Conservation (phyloP, 1,140 invertebrate species). For the Cotesia chilonis region DNA sequence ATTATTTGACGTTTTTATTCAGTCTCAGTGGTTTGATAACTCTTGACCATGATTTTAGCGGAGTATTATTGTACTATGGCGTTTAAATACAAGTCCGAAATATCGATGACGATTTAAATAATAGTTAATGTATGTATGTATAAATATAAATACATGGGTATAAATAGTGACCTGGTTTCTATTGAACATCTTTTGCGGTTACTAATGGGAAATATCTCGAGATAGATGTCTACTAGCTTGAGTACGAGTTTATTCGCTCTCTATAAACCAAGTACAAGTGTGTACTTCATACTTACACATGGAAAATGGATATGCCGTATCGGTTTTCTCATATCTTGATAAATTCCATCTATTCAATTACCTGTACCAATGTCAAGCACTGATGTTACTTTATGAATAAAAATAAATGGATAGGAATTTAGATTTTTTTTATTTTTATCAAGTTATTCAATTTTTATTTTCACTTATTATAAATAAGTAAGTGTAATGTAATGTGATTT, state of each 20-base stretch:
- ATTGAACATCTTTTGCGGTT: conserved; percentile 15
- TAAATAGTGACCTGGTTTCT: conserved; percentile 20
- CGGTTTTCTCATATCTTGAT: conserved; percentile 21
- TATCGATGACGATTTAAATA: conserved; percentile 13
- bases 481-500: not conserved
- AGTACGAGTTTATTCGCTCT: conserved; percentile 24
- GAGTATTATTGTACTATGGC: too few relatives aligned
- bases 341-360: conserved; percentile 1
- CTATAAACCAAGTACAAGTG: too few relatives aligned
- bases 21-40: too few relatives aligned
- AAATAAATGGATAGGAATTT: not conserved
- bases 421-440: not conserved
- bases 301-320: conserved; percentile 12
- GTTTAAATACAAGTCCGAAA: not conserved
- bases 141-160: not conserved
- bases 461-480: conserved; percentile 11
- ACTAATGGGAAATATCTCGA: conserved; percentile 10
- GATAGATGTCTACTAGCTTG: conserved; percentile 17
- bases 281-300: not conserved
- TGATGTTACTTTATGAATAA: not conserved
- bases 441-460: not conserved
- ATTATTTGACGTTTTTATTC: too few relatives aligned
- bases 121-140: conserved; percentile 14
- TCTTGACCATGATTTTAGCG: too few relatives aligned
- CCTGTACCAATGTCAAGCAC: not conserved